Evolutionary conservation across 2,797 vertebrate genomes (phyloP), one percentile per base, ranked within the genome.

Genomic region (Crax fasciolata): DNA sequence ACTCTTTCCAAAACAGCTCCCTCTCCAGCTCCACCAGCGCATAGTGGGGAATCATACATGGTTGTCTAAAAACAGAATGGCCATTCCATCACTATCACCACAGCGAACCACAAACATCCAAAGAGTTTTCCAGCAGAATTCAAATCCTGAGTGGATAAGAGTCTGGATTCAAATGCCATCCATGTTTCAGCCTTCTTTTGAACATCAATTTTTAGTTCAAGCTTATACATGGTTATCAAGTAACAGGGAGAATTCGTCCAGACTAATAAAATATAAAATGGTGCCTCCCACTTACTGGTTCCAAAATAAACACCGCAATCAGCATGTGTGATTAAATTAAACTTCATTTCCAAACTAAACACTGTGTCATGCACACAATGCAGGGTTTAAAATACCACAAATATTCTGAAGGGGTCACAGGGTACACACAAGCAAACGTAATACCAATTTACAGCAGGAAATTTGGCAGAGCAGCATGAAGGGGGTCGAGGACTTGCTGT

Each of bases 241-340:
- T 96, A 94, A 97, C 93, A 94, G 55, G 75, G 89, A 95, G 71
- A 97, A 96, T 86, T 94, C 81, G 87, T 93, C 96, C 95, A 98
- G 93, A 96, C 96, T 96, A 96, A 97, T 94, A 97, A 97, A 97
- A 97, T 87, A 95, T 86, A 97, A 97, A 97, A 94, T 93, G 83
- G 87, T 96, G 93, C 89, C 97, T 98, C 93, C 96, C 94, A 96
- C 94, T 96, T 92, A 89, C 13, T 86, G 54, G 93, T 94, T 98
- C 97, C 97, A 98, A 98, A 97, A 96, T 95, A 98, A 98, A 97
- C 91, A 98, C 18, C 66, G 95, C 94, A 95, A 97, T 96, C 96
- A 97, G 93, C 92, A 95, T 88, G 81, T 97, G 95, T 92, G 95
- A 98, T 97, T 97, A 80, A 97, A 95, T 88, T 94, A 85, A 92